Conservation (phyloP, 1,140 invertebrate genomes). For the Pseudomyrmex sp. region DNA sequence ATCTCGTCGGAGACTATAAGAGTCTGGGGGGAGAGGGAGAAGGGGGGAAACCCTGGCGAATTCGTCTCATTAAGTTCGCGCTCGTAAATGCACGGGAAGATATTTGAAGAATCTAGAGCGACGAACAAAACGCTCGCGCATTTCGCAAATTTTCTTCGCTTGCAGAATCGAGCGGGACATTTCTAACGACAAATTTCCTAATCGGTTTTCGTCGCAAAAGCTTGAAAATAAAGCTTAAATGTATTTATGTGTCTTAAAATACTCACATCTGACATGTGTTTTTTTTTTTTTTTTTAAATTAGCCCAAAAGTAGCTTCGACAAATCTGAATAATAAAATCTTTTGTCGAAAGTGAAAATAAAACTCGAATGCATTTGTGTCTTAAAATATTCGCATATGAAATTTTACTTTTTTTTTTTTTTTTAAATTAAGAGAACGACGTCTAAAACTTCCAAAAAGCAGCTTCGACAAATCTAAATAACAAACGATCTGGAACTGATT, state of each 20-base stretch:
- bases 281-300: no score
- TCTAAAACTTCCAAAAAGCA: not conserved
- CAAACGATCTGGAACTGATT: not conserved
- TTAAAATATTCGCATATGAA: no score
- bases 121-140: not conserved
- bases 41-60: slow-evolving; percentile 6
- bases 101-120: slow-evolving; percentile 42
- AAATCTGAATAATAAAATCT: no score
- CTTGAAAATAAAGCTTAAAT: not conserved
- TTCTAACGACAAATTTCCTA: slow-evolving; percentile 12
- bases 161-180: slow-evolving; percentile 17
- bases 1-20: not conserved
- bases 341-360: not conserved
- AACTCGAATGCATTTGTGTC: not conserved
- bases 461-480: not conserved
- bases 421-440: no score
- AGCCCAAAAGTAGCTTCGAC: no score
- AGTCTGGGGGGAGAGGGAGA: no score
- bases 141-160: slow-evolving; percentile 1
- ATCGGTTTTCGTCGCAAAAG: not conserved
- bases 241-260: not conserved
- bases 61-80: slow-evolving; percentile 57
- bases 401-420: no score
- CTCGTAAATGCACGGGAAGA: slow-evolving; percentile 25
- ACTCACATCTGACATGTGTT: no score